These are phyloP conservation scores for Stramonita haemastoma DNA, from an alignment of 2,888 invertebrate genomes.

Conservation along the genomic window DNA sequence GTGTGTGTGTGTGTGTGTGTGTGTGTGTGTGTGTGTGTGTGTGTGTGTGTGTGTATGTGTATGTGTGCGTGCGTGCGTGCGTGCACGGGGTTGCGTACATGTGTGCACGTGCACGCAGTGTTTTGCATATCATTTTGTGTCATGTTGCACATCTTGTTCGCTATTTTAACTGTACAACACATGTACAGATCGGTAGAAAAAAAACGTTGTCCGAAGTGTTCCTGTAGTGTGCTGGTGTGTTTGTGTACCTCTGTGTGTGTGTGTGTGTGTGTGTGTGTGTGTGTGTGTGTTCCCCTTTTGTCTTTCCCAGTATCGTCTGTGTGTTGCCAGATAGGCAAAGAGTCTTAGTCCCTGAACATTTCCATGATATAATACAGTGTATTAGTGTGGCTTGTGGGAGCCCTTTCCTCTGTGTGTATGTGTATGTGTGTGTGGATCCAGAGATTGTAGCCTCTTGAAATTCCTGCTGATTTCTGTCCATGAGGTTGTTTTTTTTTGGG, in stretches of 20 bases:
- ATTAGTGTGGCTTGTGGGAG: not conserved
- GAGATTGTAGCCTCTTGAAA: no score
- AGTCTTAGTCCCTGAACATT: no score
- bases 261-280: not conserved
- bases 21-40: not conserved
- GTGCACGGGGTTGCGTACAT: no score
- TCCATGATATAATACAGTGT: not conserved
- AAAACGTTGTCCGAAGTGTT: no score
- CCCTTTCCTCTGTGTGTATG: not conserved
- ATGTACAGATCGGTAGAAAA: no score
- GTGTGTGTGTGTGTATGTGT: not conserved
- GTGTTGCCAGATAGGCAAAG: not conserved
- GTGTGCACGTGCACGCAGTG: no score
- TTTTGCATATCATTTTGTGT: no score
- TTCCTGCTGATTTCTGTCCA: no score
- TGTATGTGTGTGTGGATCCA: slow-evolving; percentile 4
- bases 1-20: not conserved
- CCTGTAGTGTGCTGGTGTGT: no score
- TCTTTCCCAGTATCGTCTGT: not conserved
- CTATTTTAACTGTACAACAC: no score
- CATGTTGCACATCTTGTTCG: no score
- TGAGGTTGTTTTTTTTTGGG: no score
- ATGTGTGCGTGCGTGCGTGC: not conserved
- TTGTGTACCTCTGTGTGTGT: not conserved
- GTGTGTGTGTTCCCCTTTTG: not conserved